Conservation (phyloP, 2,888 invertebrate species). For the Phalangium opilio region DNA sequence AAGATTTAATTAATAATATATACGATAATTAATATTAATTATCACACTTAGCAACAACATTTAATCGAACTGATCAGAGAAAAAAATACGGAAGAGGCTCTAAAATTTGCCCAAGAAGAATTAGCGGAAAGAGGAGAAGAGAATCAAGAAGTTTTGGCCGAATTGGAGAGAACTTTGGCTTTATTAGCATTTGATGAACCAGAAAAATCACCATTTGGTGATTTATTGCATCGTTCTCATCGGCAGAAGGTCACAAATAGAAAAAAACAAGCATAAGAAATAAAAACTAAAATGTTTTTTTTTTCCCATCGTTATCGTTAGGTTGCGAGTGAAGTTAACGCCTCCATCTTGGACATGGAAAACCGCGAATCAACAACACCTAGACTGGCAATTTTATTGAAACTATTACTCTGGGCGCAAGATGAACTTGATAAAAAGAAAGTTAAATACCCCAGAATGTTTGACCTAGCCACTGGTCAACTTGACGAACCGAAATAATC, state of each 20-base stretch:
- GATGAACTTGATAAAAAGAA: slow-evolving; percentile 86
- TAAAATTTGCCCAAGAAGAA: slow-evolving; percentile 77
- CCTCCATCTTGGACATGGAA: slow-evolving; percentile 85
- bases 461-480: slow-evolving; percentile 50
- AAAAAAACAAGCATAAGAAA: neutral
- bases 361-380: slow-evolving; percentile 80
- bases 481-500: slow-evolving; percentile 54
- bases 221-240: slow-evolving; percentile 80
- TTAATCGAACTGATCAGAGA: slow-evolving; percentile 71
- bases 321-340: slow-evolving; percentile 81
- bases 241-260: slow-evolving; percentile 57
- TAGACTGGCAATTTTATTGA: slow-evolving; percentile 73
- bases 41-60: slow-evolving; percentile 57
- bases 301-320: neutral
- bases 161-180: slow-evolving; percentile 84
- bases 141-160: slow-evolving; percentile 49
- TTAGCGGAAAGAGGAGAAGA: slow-evolving; percentile 76
- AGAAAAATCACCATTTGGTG: slow-evolving; percentile 82
- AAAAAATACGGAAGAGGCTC: slow-evolving; percentile 68
- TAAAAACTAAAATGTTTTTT: neutral
- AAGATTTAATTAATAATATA: slow-evolving; percentile 1
- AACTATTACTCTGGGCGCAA: slow-evolving; percentile 90
- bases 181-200: slow-evolving; percentile 93
- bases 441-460: slow-evolving; percentile 90
- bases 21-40: neutral